Percentiles rank a stretch among this genome's conserved stretches.
These are phyloP conservation scores for Dinothrombium tinctorium DNA, from an alignment of 1,140 invertebrate species.

Conservation along the genomic window DNA sequence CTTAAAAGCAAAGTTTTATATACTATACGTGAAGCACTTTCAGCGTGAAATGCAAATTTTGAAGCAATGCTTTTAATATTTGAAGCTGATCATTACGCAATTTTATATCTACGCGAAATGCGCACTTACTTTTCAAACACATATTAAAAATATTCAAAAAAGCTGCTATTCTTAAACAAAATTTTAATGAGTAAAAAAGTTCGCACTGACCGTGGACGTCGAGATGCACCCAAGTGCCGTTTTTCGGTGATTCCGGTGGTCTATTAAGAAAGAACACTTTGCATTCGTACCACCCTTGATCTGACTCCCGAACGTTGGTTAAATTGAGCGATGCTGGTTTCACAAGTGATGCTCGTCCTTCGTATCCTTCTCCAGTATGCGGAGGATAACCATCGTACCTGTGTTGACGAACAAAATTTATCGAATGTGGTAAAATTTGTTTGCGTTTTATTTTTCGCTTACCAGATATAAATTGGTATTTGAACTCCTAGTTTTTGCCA, in stretches of 20 bases:
- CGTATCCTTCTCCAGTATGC: conserved; percentile 71
- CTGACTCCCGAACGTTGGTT: conserved; percentile 65
- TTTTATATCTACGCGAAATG: too few relatives aligned
- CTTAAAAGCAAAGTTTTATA: too few relatives aligned
- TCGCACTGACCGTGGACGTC: conserved; percentile 71
- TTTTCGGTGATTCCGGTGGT: conserved; percentile 65
- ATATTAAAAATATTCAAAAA: too few relatives aligned
- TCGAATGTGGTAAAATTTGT: neutral
- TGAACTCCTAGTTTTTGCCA: conserved; percentile 76
- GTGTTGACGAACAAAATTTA: conserved; percentile 4
- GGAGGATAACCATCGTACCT: conserved; percentile 76
- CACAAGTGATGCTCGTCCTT: conserved; percentile 63
- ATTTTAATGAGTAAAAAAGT: too few relatives aligned
- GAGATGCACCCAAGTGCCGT: conserved; percentile 83
- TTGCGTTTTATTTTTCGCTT: neutral
- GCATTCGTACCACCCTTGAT: conserved; percentile 93
- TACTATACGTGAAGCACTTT: too few relatives aligned
- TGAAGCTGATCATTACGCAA: too few relatives aligned
- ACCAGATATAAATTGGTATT: conserved; percentile 83
- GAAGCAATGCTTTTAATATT: too few relatives aligned
- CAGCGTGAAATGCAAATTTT: too few relatives aligned
- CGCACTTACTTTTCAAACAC: too few relatives aligned
- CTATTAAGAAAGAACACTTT: conserved; percentile 85
- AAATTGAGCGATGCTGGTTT: conserved; percentile 72
- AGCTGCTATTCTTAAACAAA: too few relatives aligned